A percentile compares a stretch with the other conserved stretches of the same genome.
These are phyloP conservation scores for Myoxocephalus aenaeus DNA, from an alignment of 2,797 vertebrate genomes.

Conservation along the genomic window DNA sequence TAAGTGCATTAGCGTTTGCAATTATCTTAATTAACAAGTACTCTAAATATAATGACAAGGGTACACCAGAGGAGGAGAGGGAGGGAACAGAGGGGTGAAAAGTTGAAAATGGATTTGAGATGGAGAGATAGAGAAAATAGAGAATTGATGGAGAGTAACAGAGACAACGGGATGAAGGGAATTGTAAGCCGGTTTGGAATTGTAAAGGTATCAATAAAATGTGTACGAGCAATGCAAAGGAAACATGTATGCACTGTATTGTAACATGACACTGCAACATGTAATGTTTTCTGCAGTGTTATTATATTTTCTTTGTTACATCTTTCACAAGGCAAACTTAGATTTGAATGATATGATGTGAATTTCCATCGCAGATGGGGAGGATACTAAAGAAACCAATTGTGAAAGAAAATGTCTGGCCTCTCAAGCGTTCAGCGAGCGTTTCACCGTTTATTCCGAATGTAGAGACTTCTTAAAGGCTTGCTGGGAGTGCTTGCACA, in stretches of 20 bases:
- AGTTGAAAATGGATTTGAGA: conserved; percentile 25
- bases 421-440: conserved; percentile 19
- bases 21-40: conserved; percentile 67
- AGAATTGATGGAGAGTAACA: conserved; percentile 2
- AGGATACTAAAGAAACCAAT: not conserved
- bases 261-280: not conserved
- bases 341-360: conserved; percentile 23
- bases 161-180: conserved; percentile 16
- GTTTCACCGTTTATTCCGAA: conserved; percentile 17
- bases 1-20: conserved; percentile 29
- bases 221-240: not conserved
- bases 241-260: not conserved
- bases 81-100: conserved; percentile 27
- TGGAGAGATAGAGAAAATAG: conserved; percentile 10
- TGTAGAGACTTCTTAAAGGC: conserved; percentile 18
- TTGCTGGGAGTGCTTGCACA: conserved; percentile 9
- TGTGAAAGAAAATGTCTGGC: not conserved
- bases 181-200: not conserved
- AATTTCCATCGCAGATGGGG: not conserved
- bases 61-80: conserved; percentile 19
- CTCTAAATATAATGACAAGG: conserved; percentile 44
- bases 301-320: conserved; percentile 23
- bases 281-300: not conserved
- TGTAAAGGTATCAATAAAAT: not conserved
- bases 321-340: conserved; percentile 20